phyloP scores from a whole-genome alignment of 2,113 vertebrate genomes.

The Hippocampus mohnikei region DNA sequence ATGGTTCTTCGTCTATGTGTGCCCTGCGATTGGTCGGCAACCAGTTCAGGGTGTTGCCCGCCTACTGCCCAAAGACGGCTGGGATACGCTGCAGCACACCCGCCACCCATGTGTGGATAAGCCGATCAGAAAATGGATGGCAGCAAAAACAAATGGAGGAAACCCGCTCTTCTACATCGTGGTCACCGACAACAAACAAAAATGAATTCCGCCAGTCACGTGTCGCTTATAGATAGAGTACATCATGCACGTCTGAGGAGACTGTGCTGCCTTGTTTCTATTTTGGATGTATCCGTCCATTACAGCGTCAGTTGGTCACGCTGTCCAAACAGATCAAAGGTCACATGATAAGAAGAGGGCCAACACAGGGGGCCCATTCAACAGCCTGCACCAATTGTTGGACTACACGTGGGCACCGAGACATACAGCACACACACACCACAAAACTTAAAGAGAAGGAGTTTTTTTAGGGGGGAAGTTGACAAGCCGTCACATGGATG shows the following conservation, averaged over 20 bases:
- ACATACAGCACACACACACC: slow-evolving; percentile 12
- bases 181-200: not conserved
- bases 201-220: not conserved
- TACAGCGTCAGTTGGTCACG: slow-evolving; percentile 52
- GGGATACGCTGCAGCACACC: too few relatives aligned
- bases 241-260: not conserved
- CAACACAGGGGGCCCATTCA: slow-evolving; percentile 64
- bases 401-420: slow-evolving; percentile 52
- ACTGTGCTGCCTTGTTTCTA: slow-evolving; percentile 7
- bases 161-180: not conserved
- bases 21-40: too few relatives aligned
- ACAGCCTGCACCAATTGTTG: slow-evolving; percentile 23
- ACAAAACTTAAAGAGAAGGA: not conserved
- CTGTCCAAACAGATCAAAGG: slow-evolving; percentile 74
- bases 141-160: not conserved
- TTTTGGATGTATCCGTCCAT: slow-evolving; percentile 21
- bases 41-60: too few relatives aligned
- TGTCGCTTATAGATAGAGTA: not conserved
- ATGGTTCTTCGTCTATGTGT: too few relatives aligned
- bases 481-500: not conserved
- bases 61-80: too few relatives aligned
- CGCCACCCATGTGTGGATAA: too few relatives aligned
- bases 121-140: too few relatives aligned
- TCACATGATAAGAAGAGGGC: slow-evolving; percentile 64
- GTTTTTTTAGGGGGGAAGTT: not conserved